phyloP scores from a whole-genome alignment of 2,888 invertebrate genomes.

The Dryococelus australis region DNA sequence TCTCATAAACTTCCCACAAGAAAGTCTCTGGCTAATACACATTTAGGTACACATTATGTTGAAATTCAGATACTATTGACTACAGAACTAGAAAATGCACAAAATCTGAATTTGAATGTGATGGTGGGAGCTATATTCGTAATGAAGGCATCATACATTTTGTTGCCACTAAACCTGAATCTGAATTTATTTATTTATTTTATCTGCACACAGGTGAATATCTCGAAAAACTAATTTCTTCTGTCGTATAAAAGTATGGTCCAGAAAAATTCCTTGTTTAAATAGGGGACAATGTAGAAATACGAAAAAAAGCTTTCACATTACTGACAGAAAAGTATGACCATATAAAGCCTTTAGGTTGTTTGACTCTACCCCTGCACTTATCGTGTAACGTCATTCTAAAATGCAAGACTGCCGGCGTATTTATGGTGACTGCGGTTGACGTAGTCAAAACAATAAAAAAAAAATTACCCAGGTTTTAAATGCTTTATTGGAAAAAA shows the following conservation, averaged over 20 bases:
- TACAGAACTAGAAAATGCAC: neutral
- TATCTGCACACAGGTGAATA: neutral
- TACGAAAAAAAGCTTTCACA: slow-evolving; percentile 11
- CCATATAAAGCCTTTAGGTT: slow-evolving; percentile 38
- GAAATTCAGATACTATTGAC: neutral
- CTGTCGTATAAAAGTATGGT: neutral
- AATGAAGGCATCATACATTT: neutral
- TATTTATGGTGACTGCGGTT: slow-evolving; percentile 36
- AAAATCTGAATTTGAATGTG: neutral
- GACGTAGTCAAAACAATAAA: slow-evolving; percentile 40
- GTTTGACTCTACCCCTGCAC: slow-evolving; percentile 44
- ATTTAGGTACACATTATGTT: neutral
- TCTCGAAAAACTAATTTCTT: neutral
- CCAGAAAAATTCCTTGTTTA: slow-evolving; percentile 22
- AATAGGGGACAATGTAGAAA: slow-evolving; percentile 20
- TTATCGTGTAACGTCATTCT: slow-evolving; percentile 41
- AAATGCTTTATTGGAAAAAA: slow-evolving; percentile 29
- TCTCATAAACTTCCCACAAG: neutral
- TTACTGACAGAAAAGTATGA: slow-evolving; percentile 32
- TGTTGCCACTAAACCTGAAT: neutral
- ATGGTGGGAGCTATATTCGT: neutral
- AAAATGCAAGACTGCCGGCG: slow-evolving; percentile 36
- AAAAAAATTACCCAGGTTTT: slow-evolving; percentile 34
- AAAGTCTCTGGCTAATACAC: neutral
- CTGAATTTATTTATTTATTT: neutral